Base-by-base conservation (phyloP, 2,113 vertebrate genomes). In the Anhinga anhinga region DNA sequence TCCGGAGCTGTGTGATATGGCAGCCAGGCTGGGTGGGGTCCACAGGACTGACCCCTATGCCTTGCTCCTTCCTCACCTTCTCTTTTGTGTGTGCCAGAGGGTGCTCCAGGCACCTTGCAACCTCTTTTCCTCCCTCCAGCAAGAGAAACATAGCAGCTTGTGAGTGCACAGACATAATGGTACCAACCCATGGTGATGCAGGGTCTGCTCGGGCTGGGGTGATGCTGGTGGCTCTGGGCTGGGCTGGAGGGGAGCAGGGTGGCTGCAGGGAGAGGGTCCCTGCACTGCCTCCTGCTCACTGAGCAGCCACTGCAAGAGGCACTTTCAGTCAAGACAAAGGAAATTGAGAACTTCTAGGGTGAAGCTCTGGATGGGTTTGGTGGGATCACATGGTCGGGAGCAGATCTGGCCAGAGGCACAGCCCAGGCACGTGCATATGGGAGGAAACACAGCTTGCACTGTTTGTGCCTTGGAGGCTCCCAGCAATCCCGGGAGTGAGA, bases 211-310 rank as follows among this genome's bases (percentile, higher is more conserved):
- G 13, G 23, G 5, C 42, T 77, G 82, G 32, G 34, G 15, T 49
- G 85, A 5, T 32, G 7, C 90, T 63, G 59, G 44, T 55, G 82
- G 27, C 34, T 11, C 52, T 5, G 29, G n/a, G 32, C 8, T 56
- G 78, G 82, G 59, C 56, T 76, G 80, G 67, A n/a, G 27, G 32
- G 7, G 14, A 42, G 18, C 11, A 14, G 50, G 16, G 20, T 10
- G 25, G 23, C 30, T 59, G 65, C 42, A 32, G 36, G 2, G 11
- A 45, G 58, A 30, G 5, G 20, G 18, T 38, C 53, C 32, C 15
- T 9, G 6, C 0, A 1, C n/a, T 1, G 0, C 23, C 65, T 56
- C 26, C 58, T 21, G 40, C 56, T 81, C 2, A 0, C 44, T 34
- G 70, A 67, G 44, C 44, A 52, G 80, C 66, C 4, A 2, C 72